Evolutionary conservation across 92 coral and sea anemone species (phyloP).

Genomic region (Bergia puertoricense): DNA sequence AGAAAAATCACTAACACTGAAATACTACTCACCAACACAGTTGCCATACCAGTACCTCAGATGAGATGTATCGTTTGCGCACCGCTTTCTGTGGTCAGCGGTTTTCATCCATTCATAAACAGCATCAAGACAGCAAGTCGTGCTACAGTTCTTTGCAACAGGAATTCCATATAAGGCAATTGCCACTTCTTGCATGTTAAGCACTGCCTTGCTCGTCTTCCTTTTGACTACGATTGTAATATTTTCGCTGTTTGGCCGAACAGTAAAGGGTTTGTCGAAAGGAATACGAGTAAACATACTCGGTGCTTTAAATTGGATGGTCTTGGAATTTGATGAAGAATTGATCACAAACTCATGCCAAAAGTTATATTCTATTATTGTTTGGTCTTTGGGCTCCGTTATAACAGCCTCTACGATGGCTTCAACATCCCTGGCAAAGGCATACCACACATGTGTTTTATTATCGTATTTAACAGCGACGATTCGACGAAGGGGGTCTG

Average conservation of each 20-base stretch:
- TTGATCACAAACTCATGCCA: background rate
- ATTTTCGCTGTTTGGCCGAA: background rate
- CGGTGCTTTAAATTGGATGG: background rate
- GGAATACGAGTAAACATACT: background rate
- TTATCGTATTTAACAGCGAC: background rate
- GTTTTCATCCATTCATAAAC: background rate
- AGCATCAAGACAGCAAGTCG: constrained; percentile 12
- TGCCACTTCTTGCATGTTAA: background rate
- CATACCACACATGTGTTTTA: background rate
- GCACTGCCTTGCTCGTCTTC: background rate
- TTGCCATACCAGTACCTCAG: background rate
- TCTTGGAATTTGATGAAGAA: background rate
- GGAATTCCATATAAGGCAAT: background rate
- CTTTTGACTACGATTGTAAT: background rate
- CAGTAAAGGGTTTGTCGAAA: background rate
- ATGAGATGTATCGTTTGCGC: background rate
- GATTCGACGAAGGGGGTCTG: background rate
- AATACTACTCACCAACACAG: constrained; percentile 9
- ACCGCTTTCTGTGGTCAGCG: background rate
- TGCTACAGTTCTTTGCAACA: background rate
- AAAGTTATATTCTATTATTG: background rate
- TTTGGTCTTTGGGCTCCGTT: background rate
- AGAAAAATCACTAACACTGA: background rate
- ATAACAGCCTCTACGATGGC: background rate
- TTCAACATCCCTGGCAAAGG: background rate